Conservation (phyloP, 2,888 invertebrate genomes). For the Drosophila putrida region DNA sequence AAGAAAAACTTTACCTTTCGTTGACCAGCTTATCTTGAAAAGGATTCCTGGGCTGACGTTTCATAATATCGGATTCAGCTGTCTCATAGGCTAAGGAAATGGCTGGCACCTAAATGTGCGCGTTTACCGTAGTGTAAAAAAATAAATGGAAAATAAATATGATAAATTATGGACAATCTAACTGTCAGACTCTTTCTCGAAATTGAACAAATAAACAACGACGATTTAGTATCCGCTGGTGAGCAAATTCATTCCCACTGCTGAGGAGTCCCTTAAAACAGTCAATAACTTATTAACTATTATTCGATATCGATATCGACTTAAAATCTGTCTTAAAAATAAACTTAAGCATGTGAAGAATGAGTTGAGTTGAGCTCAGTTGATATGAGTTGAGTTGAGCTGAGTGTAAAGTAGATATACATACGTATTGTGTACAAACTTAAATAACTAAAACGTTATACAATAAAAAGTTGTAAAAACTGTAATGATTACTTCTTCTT, state of each 20-base stretch:
- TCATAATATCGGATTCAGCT: constrained; percentile 99
- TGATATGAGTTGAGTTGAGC: constrained; percentile 23
- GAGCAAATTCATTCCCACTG: constrained; percentile 18
- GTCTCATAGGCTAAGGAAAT: constrained; percentile 99
- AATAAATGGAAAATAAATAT: constrained; percentile 71
- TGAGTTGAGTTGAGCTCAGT: constrained; percentile 19
- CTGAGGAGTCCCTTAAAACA: constrained; percentile 2
- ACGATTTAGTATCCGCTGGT: not conserved
- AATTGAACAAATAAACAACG: constrained; percentile 28
- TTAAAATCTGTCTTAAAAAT: constrained; percentile 40
- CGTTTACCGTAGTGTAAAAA: constrained; percentile 55
- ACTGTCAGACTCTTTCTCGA: constrained; percentile 5
- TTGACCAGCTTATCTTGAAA: constrained; percentile 99
- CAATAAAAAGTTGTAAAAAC: constrained; percentile 16
- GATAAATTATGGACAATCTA: constrained; percentile 65
- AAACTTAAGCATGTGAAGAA: constrained; percentile 47
- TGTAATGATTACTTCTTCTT: constrained; percentile 25
- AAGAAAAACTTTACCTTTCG: constrained; percentile 92
- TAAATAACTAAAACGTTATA: constrained; percentile 25
- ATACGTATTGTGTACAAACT: constrained; percentile 32
- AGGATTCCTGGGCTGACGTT: constrained; percentile 98
- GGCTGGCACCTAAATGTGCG: constrained; percentile 93
- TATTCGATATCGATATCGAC: constrained; percentile 19
- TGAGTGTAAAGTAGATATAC: constrained; percentile 13
- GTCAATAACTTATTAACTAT: constrained; percentile 38